Percentiles rank a stretch among this genome's conserved stretches.
Evolutionary conservation across 2,888 invertebrate species (phyloP).

Genomic region (Ormyrus nitidulus): DNA sequence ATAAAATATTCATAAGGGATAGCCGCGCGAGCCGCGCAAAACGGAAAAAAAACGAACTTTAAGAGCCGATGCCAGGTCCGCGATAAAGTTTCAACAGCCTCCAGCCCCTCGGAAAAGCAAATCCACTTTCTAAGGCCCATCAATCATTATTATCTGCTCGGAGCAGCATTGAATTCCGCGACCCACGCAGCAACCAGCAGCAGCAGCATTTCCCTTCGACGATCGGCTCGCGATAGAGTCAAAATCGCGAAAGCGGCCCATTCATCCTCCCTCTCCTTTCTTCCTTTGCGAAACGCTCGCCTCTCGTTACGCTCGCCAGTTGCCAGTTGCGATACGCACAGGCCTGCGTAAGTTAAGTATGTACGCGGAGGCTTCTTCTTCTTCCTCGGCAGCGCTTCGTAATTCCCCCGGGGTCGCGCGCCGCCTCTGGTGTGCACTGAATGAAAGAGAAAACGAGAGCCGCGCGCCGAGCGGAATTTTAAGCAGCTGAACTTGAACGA

Average conservation of each 20-base stretch:
- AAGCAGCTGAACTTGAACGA: neutral
- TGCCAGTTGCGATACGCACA: neutral
- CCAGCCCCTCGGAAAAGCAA: neutral
- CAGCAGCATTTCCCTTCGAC: neutral
- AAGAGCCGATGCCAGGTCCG: neutral
- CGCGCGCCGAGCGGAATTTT: slow-evolving; percentile 5
- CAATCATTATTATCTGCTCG: slow-evolving; percentile 22
- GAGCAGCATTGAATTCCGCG: slow-evolving; percentile 17
- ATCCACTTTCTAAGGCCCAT: slow-evolving; percentile 28
- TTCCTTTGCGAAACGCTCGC: slow-evolving; percentile 28
- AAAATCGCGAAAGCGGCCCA: slow-evolving; percentile 22
- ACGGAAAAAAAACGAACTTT: neutral
- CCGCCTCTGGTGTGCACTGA: neutral
- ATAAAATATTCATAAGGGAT: slow-evolving; percentile 13
- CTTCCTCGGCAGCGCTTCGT: too few relatives aligned
- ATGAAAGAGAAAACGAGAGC: slow-evolving; percentile 37
- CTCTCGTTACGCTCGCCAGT: slow-evolving; percentile 14
- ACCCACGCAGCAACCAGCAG: too few relatives aligned
- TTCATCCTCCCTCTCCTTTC: neutral
- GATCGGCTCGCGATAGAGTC: slow-evolving; percentile 21
- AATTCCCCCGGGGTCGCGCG: too few relatives aligned
- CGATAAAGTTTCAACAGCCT: slow-evolving; percentile 14
- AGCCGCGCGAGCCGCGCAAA: neutral
- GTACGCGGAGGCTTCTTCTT: too few relatives aligned
- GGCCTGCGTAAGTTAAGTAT: too few relatives aligned